These are phyloP conservation scores for Escarpia spicata DNA, from an alignment of 2,888 invertebrate genomes.

Conservation along the genomic window DNA sequence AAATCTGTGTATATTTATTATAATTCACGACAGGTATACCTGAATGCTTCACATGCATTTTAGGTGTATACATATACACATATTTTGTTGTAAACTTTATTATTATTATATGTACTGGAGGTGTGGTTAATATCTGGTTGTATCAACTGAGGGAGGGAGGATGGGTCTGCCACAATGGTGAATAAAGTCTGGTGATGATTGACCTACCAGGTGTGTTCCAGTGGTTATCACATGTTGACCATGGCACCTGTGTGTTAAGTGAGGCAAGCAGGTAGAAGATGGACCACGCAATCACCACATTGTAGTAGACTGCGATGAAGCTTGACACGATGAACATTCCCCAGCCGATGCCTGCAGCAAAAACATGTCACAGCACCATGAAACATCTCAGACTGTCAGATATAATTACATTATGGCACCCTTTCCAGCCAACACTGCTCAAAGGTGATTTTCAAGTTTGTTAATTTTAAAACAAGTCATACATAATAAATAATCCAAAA, in stretches of 20 bases:
- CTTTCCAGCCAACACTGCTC: not conserved
- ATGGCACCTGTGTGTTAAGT: slow-evolving; percentile 65
- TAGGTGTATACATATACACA: too few relatives aligned
- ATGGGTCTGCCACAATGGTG: not conserved
- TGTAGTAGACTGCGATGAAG: slow-evolving; percentile 69
- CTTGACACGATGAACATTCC: slow-evolving; percentile 70
- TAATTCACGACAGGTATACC: too few relatives aligned
- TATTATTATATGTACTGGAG: too few relatives aligned
- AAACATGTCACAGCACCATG: not conserved
- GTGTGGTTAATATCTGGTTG: too few relatives aligned
- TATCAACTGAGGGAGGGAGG: not conserved
- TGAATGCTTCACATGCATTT: too few relatives aligned
- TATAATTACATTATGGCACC: not conserved
- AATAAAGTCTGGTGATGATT: too few relatives aligned
- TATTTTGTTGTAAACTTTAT: too few relatives aligned
- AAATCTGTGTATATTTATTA: too few relatives aligned
- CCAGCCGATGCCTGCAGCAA: slow-evolving; percentile 68
- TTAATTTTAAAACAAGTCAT: too few relatives aligned
- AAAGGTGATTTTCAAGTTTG: too few relatives aligned
- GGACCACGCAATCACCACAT: slow-evolving; percentile 70
- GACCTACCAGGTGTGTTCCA: slow-evolving; percentile 50
- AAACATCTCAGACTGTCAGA: not conserved
- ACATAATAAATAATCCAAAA: too few relatives aligned
- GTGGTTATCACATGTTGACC: slow-evolving; percentile 66
- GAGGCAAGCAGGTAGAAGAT: slow-evolving; percentile 69